phyloP scores from a whole-genome alignment of 2,888 invertebrate species.

The Drosophila borealis region DNA sequence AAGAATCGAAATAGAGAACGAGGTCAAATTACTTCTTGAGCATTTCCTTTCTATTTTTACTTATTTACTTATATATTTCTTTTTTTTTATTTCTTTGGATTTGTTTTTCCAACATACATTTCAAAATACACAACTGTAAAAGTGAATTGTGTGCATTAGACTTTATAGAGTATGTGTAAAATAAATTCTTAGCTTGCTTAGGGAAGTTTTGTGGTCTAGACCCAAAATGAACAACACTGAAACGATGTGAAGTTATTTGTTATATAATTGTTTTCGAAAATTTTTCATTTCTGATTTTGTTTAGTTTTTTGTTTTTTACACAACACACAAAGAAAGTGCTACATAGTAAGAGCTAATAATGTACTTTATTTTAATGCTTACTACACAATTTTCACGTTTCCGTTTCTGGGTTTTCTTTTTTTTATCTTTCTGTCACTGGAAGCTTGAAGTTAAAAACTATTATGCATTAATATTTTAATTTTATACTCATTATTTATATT shows the following conservation, averaged over 20 bases:
- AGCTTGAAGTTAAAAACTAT: constrained; percentile 77
- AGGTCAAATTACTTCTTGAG: constrained; percentile 58
- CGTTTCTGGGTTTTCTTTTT: constrained; percentile 32
- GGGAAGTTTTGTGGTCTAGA: constrained; percentile 65
- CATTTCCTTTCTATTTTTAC: constrained; percentile 43
- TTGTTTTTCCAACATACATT: constrained; percentile 38
- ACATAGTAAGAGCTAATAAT: constrained; percentile 76
- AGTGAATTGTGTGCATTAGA: constrained; percentile 54
- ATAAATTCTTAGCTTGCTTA: constrained; percentile 75
- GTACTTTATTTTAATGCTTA: constrained; percentile 63
- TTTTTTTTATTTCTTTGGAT: constrained; percentile 19
- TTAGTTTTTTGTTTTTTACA: constrained; percentile 50
- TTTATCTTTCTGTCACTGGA: constrained; percentile 73
- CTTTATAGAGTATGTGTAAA: constrained; percentile 62
- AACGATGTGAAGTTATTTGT: constrained; percentile 64
- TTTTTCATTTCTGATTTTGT: constrained; percentile 10
- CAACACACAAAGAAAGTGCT: constrained; percentile 80
- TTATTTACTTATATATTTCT: background rate
- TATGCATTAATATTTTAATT: constrained; percentile 48
- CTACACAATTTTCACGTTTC: constrained; percentile 68
- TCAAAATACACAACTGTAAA: constrained; percentile 67
- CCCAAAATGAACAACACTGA: constrained; percentile 72
- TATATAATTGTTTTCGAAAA: constrained; percentile 24
- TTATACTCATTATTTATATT: constrained; percentile 46
- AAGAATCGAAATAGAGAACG: constrained; percentile 70